Percentiles rank a stretch among this genome's conserved stretches.
Conservation (phyloP, 2,797 vertebrate species). For the Cheirogaleus major region DNA sequence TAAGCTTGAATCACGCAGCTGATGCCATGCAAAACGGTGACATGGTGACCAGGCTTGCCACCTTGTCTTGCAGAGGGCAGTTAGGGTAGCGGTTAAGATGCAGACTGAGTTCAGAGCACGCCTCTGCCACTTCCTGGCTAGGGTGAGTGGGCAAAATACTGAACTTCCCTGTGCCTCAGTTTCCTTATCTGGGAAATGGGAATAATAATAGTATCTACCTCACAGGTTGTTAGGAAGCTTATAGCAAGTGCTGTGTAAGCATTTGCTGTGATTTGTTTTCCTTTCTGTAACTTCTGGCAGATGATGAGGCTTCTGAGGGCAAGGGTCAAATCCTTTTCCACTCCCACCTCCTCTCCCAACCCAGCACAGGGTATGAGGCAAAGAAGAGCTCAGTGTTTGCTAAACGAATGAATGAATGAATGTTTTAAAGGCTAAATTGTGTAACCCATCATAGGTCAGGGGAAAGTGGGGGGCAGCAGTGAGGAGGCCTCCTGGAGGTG, state of each 20-base stretch:
- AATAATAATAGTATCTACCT: not conserved
- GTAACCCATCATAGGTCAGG: not conserved
- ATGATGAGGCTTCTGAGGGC: not conserved
- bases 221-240: not conserved
- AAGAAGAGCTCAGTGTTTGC: not conserved
- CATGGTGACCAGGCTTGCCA: not conserved
- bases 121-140: not conserved
- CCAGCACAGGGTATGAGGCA: not conserved
- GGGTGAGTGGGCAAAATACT: not conserved
- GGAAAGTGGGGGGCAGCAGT: not conserved
- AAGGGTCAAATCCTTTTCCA: not conserved
- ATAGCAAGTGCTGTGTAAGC: not conserved
- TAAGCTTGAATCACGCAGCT: not conserved
- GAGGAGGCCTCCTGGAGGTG: not conserved
- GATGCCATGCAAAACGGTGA: not conserved
- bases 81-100: not conserved
- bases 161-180: not conserved
- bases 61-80: not conserved
- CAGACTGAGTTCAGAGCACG: not conserved
- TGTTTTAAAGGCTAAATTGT: not conserved
- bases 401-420: not conserved
- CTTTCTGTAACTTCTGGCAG: not conserved
- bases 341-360: not conserved
- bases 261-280: not conserved
- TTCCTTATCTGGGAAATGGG: constrained; percentile 13